These are phyloP conservation scores for Acromyrmex echinatior DNA, from an alignment of 1,140 invertebrate genomes.

Conservation along the genomic window DNA sequence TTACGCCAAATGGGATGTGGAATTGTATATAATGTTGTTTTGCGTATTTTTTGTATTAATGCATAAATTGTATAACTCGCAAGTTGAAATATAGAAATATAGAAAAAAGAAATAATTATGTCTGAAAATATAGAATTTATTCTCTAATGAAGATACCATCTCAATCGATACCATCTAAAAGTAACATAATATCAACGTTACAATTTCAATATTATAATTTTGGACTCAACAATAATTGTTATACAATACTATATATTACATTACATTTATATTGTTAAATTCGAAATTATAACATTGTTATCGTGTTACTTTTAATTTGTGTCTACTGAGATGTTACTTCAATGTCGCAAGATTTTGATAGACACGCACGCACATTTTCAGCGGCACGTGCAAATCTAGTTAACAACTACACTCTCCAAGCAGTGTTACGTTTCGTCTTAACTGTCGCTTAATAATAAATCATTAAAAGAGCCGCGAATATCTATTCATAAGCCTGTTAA, in stretches of 20 bases:
- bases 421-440: slow-evolving; percentile 6
- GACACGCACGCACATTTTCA: neutral
- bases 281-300: too few species aligned
- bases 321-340: neutral
- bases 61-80: neutral
- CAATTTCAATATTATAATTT: too few species aligned
- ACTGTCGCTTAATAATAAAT: slow-evolving; percentile 34
- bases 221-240: too few species aligned
- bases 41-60: neutral
- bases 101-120: neutral
- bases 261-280: too few species aligned
- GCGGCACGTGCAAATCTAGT: slow-evolving; percentile 19
- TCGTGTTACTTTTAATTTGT: too few species aligned
- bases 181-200: too few species aligned
- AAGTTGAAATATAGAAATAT: neutral
- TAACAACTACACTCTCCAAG: slow-evolving; percentile 20
- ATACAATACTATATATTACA: too few species aligned
- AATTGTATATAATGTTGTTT: neutral
- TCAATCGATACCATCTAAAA: too few species aligned
- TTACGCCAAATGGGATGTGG: neutral
- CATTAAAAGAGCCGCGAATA: slow-evolving; percentile 55
- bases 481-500: slow-evolving; percentile 49
- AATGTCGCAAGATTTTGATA: neutral
- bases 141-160: neutral
- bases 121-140: neutral